Percentiles rank a stretch among this genome's conserved stretches.
phyloP scores from a whole-genome alignment of 2,113 vertebrate species.

The Nothocercus nigrocapillus region DNA sequence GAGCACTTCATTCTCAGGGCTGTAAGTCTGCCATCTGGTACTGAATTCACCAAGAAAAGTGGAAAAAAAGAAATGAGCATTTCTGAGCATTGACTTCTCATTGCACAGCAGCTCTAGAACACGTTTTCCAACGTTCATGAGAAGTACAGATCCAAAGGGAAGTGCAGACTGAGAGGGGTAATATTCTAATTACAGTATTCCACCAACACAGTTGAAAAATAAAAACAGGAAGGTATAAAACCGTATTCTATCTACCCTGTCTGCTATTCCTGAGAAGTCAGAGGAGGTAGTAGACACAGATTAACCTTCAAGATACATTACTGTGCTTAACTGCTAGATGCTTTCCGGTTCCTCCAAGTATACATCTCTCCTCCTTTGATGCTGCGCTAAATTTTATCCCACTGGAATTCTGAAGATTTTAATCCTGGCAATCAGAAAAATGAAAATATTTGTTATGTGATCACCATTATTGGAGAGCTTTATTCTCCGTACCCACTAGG shows the following conservation, averaged over 20 bases:
- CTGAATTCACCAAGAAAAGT: not conserved
- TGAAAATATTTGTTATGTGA: too few relatives aligned
- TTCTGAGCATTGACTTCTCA: not conserved
- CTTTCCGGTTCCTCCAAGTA: not conserved
- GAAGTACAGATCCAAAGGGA: not conserved
- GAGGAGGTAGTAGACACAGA: fast-evolving
- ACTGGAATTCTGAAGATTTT: not conserved
- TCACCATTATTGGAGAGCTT: too few relatives aligned
- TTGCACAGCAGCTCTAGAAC: not conserved
- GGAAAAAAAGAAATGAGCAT: not conserved
- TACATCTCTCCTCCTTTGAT: not conserved
- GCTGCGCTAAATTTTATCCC: not conserved
- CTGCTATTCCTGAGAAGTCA: not conserved
- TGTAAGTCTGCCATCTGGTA: slow-evolving; percentile 45
- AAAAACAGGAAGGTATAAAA: not conserved
- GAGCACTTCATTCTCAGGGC: slow-evolving; percentile 31
- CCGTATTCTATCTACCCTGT: not conserved
- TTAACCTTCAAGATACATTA: not conserved
- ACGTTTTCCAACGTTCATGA: not conserved
- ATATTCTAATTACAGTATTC: not conserved
- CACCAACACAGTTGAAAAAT: not conserved
- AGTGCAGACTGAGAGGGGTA: not conserved
- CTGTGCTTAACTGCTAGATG: not conserved
- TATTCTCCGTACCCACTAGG: not conserved
- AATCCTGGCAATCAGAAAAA: not conserved